Evolutionary conservation across 1,140 invertebrate genomes (phyloP).

Genomic region (Drosophila rufa): DNA sequence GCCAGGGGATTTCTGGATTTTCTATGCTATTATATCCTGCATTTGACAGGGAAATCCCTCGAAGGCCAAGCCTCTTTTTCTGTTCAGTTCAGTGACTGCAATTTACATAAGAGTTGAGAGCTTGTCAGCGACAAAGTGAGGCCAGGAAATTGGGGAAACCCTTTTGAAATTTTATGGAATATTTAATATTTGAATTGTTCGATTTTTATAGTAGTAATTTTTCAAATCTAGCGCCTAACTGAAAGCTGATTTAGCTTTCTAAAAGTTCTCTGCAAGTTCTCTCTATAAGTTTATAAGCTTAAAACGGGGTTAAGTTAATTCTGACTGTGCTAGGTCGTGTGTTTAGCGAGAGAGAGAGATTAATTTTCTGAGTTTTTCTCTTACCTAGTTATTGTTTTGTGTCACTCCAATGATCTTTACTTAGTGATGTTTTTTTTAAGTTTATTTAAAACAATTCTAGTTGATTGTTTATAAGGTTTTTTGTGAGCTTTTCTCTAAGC

Average conservation of each 20-base stretch:
- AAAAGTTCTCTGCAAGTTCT: constrained; percentile 24
- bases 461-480: background rate
- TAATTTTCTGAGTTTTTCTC: background rate
- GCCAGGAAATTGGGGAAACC: background rate
- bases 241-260: constrained; percentile 3
- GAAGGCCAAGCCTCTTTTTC: constrained; percentile 31
- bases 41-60: constrained; percentile 12
- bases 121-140: background rate
- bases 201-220: background rate
- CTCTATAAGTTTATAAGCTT: background rate
- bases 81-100: constrained; percentile 17
- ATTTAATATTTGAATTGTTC: background rate
- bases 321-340: constrained; percentile 42
- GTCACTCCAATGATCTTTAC: background rate
- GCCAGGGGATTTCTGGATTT: background rate
- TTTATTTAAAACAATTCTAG: background rate
- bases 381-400: constrained; percentile 8
- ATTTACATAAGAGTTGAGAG: constrained; percentile 25
- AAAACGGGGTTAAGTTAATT: constrained; percentile 9
- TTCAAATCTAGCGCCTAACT: background rate
- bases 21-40: constrained; percentile 7
- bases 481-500: constrained; percentile 7
- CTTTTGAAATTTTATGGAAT: background rate
- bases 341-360: background rate
- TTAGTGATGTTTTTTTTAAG: too few relatives aligned